Conservation (phyloP, 2,888 invertebrate species). For the Rhogogaster chlorosoma region DNA sequence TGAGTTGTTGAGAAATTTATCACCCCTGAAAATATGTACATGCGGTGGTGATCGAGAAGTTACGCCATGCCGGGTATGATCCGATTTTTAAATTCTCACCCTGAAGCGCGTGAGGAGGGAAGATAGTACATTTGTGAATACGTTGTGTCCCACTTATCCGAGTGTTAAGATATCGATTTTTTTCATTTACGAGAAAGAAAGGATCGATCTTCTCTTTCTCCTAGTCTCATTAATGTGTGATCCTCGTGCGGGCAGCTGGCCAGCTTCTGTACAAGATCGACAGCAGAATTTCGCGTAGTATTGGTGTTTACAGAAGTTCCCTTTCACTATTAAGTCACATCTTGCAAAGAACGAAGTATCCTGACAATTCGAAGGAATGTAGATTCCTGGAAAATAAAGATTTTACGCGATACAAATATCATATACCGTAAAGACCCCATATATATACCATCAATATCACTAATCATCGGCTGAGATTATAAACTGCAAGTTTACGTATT, state of each 20-base stretch:
- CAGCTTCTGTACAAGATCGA: slow-evolving; percentile 93
- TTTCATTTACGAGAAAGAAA: slow-evolving; percentile 46
- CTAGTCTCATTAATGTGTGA: slow-evolving; percentile 75
- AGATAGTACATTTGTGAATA: neutral
- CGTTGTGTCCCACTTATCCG: slow-evolving; percentile 39
- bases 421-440: neutral
- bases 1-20: neutral
- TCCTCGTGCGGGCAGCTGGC: slow-evolving; percentile 82
- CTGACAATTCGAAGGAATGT: slow-evolving; percentile 89
- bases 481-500: neutral
- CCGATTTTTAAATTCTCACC: neutral
- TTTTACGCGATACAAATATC: neutral
- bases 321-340: slow-evolving; percentile 92
- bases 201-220: slow-evolving; percentile 63
- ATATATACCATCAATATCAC: no score
- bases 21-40: slow-evolving; percentile 43
- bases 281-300: slow-evolving; percentile 98
- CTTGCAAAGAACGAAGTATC: slow-evolving; percentile 95
- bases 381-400: slow-evolving; percentile 80
- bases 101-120: neutral
- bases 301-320: slow-evolving; percentile 90
- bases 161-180: slow-evolving; percentile 38
- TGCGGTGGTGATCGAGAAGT: slow-evolving; percentile 22
- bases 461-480: neutral
- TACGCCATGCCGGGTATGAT: neutral